Base-by-base conservation (phyloP, 2,113 vertebrate genomes). In the Sus scrofa region DNA sequence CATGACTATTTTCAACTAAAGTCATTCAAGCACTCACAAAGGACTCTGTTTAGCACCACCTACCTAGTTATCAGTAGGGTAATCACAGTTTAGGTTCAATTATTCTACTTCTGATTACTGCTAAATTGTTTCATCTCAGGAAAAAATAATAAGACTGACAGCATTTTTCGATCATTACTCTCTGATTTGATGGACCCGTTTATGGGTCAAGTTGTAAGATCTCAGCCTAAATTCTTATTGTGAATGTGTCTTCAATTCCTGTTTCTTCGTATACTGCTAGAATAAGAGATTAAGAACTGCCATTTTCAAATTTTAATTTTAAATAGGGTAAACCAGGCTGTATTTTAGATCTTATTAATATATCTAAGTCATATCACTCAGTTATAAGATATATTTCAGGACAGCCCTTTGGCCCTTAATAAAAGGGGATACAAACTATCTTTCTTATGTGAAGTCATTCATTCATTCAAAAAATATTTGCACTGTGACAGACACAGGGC, bases 241-340 rank as follows among this genome's bases (percentile, higher is more conserved):
- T 32, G 68, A 94, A 27, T 77, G 12, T 91, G 12, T 91, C 78
- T 86, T 89, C 65, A 87, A 95, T 82, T 58, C 27, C 24, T 63
- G 2, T 85, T 86, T 26, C 32, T 67, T 85, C 70, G 19, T 50
- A 39, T 54, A 65, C 73, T 91, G 37, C 73, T 63, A 93, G 62
- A 93, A 78, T 37, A 26, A 70, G 24, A 96, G n/a, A 78, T 62
- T 56, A 86, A 89, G 78, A 83, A 68, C 60, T 71, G 65, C 13
- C 37, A 87, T 91, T 93, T 93, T 96, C 60, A 79, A 86, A 86
- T 81, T 90, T 79, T 89, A 93, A 86, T 54, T 84, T 92, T 96
- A 92, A 89, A 82, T 70, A 75, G 2, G 18, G 20, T 93, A 91
- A 89, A 92, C 37, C 32, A 44, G 32, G 37, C 37, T 92, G 32